Conservation (phyloP, 2,113 vertebrate species). For the Trogon surrucura region DNA sequence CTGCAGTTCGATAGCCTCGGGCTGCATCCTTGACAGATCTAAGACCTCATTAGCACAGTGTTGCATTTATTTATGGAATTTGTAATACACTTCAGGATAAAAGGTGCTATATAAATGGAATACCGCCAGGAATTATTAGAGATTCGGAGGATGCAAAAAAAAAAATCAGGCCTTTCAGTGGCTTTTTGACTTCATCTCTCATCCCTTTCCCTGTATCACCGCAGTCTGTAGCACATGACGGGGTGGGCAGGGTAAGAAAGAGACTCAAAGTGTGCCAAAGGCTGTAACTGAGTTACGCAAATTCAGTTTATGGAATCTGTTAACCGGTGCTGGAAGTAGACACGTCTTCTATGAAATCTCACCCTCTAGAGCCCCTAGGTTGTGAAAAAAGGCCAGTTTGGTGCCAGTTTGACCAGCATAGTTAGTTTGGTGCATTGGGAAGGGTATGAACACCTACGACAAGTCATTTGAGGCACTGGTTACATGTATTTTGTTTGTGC, state of each 20-base stretch:
- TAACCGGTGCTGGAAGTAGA: too few relatives aligned
- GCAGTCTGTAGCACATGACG: not conserved
- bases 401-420: not conserved
- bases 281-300: not conserved
- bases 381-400: not conserved
- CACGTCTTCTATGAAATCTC: not conserved
- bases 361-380: not conserved
- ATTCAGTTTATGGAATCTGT: not conserved
- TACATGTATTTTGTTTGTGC: not conserved
- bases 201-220: not conserved
- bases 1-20: not conserved
- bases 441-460: too few relatives aligned
- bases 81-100: not conserved
- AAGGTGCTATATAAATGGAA: not conserved
- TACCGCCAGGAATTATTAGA: not conserved
- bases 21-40: not conserved
- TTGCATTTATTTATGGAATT: not conserved
- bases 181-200: not conserved
- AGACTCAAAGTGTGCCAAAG: not conserved
- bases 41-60: not conserved
- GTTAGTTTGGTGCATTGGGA: not conserved
- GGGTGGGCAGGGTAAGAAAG: not conserved
- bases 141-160: rapidly evolving
- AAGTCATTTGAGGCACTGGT: not conserved
- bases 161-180: not conserved